These are phyloP conservation scores for Neria commutata DNA, from an alignment of 2,888 invertebrate genomes.

Conservation along the genomic window DNA sequence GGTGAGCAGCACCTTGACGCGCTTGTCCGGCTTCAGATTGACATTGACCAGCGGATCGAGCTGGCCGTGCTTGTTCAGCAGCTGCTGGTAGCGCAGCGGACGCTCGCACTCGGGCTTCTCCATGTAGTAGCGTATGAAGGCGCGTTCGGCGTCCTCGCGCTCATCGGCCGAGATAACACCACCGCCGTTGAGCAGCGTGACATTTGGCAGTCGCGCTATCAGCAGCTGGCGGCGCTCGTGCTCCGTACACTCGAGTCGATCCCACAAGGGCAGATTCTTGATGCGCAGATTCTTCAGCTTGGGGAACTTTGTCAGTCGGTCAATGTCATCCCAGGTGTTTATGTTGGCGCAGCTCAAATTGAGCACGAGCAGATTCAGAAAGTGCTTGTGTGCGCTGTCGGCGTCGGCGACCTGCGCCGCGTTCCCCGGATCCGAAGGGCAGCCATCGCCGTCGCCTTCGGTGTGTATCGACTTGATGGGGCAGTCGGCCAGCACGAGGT, in stretches of 20 bases:
- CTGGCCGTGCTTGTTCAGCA: conserved; percentile 85
- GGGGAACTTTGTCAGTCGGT: conserved; percentile 82
- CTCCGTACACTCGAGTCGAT: conserved; percentile 81
- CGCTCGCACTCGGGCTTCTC: conserved; percentile 83
- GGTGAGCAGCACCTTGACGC: conserved; percentile 83
- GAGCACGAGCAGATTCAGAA: conserved; percentile 70
- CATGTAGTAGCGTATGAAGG: conserved; percentile 92
- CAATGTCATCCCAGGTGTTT: conserved; percentile 88
- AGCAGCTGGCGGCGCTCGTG: conserved; percentile 86
- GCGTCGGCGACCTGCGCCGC: conserved; percentile 50
- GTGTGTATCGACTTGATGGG: conserved; percentile 68
- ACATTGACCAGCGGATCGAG: conserved; percentile 89
- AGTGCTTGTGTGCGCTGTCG: conserved; percentile 58
- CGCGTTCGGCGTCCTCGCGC: conserved; percentile 89
- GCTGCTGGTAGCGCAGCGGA: conserved; percentile 77
- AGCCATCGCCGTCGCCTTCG: conserved; percentile 26
- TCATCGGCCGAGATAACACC: conserved; percentile 83
- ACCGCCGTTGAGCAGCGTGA: conserved; percentile 87
- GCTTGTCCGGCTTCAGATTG: conserved; percentile 83
- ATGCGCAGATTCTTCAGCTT: conserved; percentile 82
- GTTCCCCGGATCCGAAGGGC: conserved; percentile 29
- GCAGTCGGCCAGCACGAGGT: conserved; percentile 85
- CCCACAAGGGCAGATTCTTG: conserved; percentile 73
- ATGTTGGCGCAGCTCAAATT: conserved; percentile 86
- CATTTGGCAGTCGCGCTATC: conserved; percentile 85